Conservation (phyloP, 2,797 vertebrate species). For the Cygnus olor region DNA sequence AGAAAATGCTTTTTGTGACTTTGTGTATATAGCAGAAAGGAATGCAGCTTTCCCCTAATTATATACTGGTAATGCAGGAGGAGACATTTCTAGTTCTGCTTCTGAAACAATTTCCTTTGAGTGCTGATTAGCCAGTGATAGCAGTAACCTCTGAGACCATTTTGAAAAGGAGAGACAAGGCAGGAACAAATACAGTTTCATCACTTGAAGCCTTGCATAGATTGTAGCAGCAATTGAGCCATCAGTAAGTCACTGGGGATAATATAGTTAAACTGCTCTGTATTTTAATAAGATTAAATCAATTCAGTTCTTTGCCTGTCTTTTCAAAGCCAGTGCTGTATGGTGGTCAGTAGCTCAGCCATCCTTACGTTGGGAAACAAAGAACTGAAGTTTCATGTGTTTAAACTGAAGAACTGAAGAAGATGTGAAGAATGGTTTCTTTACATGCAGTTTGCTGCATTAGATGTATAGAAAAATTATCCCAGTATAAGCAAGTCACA, state of each 20-base stretch:
- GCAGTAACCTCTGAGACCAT: conserved; percentile 54
- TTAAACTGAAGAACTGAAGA: neutral
- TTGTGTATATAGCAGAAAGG: conserved; percentile 50
- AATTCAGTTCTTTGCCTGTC: neutral
- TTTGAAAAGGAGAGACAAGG: conserved; percentile 32
- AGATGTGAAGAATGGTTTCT: neutral
- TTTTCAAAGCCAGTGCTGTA: neutral
- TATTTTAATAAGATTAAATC: conserved; percentile 55
- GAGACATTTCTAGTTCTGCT: conserved; percentile 66
- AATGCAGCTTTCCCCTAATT: conserved; percentile 67
- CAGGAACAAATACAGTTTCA: conserved; percentile 42
- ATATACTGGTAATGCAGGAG: conserved; percentile 49
- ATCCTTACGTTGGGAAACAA: neutral
- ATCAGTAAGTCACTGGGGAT: conserved; percentile 33
- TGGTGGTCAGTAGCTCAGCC: conserved; percentile 23
- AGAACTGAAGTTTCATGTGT: neutral
- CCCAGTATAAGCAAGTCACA: neutral
- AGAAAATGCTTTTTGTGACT: conserved; percentile 54
- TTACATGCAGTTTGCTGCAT: neutral
- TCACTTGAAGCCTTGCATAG: conserved; percentile 32
- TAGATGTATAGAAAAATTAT: neutral
- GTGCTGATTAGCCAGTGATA: conserved; percentile 51
- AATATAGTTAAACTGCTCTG: conserved; percentile 33
- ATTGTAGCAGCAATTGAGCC: conserved; percentile 45
- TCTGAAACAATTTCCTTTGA: conserved; percentile 67